phyloP scores from a whole-genome alignment of 2,888 invertebrate species.

The Margaritifera margaritifera region DNA sequence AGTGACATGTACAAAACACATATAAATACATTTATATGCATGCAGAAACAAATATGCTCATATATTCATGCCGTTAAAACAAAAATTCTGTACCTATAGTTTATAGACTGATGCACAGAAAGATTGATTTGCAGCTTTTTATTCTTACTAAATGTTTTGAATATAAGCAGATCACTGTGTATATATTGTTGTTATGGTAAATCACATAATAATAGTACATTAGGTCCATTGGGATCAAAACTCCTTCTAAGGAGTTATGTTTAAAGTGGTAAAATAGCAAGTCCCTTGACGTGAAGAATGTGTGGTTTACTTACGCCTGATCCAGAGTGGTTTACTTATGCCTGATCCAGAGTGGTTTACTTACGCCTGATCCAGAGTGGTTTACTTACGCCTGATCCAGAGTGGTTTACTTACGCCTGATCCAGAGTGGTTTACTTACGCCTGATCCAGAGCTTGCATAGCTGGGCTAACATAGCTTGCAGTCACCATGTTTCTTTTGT shows the following conservation, averaged over 20 bases:
- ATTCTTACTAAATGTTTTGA: no score
- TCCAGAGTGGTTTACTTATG: no score
- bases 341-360: conserved; percentile 84
- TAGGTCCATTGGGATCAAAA: neutral
- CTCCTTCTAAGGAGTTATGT: no score
- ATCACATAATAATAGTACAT: neutral
- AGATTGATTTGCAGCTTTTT: no score
- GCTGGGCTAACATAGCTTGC: conserved; percentile 94
- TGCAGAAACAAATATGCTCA: no score
- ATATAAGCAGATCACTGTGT: neutral
- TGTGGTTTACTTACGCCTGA: conserved; percentile 74
- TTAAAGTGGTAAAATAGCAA: neutral
- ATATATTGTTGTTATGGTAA: neutral
- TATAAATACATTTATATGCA: no score
- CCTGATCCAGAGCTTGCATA: conserved; percentile 84
- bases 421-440: conserved; percentile 75
- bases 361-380: conserved; percentile 84
- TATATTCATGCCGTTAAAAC: no score
- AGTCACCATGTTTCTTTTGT: conserved; percentile 93
- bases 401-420: neutral
- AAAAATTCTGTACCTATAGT: no score
- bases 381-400: neutral
- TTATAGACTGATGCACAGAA: no score
- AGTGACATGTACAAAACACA: no score
- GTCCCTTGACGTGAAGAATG: no score